Base-by-base conservation (phyloP, 2,113 vertebrate species). In the Xiphophorus hellerii region DNA sequence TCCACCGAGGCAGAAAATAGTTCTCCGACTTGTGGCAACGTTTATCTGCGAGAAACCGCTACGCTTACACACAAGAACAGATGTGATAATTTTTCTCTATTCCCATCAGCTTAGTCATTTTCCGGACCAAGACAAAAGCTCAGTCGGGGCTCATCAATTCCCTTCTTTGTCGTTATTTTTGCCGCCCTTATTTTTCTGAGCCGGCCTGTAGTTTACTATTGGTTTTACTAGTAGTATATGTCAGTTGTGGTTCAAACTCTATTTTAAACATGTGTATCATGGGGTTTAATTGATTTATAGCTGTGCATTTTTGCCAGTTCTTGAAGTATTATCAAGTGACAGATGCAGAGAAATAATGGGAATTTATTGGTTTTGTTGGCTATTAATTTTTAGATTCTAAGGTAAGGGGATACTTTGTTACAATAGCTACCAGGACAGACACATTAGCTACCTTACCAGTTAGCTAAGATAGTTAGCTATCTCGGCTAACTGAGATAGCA, bases 1-100 rank as follows among this genome's bases (percentile, higher is more conserved):
- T 81, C 77, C 74, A 69, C 69, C 66, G 76, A 83, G 84, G 79
- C 79, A 86, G 80, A 86, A 87, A 85, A 79, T 80, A 33, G 69
- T 71, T 81, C 69, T 70, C n/a, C 48, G 62, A 70, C 67, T 73
- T 71, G 67, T 82, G 69, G 61, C 65, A 39, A 68, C 67, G 31
- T 80, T 80, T 80, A 69, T 68, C 66, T 62, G 61, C 51, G 66
- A 66, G 30, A 81, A 28, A 74, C 51, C 30, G n/a, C 39, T 58
- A 31, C 62, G 33, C 42, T 51, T 33, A 20, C 1, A 11, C 22
- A 66, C 73, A 35, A 35, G 33, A 30, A 37, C 25, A 58, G 51
- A 58, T 58, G 51, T 58, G 20, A 58, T 54, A 5, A 54, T 58
- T 58, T 58, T n/a, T 20, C 15, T 44, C 17, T 10, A 58, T 58